phyloP scores from a whole-genome alignment of 2,888 invertebrate genomes.

The Clunio marinus region DNA sequence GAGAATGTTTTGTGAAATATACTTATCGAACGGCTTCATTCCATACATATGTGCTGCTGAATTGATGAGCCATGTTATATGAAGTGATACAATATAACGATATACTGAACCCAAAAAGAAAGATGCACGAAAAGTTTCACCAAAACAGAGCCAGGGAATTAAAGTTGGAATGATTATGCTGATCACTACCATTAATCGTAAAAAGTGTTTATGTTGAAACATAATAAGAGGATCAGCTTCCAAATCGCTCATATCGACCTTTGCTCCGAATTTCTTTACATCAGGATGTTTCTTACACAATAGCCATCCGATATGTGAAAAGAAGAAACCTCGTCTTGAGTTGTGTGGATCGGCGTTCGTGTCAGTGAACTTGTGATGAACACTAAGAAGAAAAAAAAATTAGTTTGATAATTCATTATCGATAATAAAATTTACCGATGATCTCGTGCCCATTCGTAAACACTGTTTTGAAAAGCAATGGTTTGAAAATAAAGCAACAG shows the following conservation, averaged over 20 bases:
- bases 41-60: conserved; percentile 26
- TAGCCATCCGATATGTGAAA: conserved; percentile 33
- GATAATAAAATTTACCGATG: conserved; percentile 2
- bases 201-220: conserved; percentile 14
- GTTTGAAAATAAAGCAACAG: conserved; percentile 77
- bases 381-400: background rate
- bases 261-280: conserved; percentile 21
- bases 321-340: conserved; percentile 29
- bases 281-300: conserved; percentile 32
- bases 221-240: conserved; percentile 20
- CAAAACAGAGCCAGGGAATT: background rate
- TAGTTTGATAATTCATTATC: background rate
- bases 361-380: conserved; percentile 31
- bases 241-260: conserved; percentile 24
- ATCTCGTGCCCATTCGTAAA: conserved; percentile 42
- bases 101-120: background rate
- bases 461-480: conserved; percentile 80
- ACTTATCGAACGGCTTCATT: conserved; percentile 27
- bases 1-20: conserved; percentile 39
- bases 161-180: background rate
- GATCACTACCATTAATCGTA: background rate
- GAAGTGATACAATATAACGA: background rate
- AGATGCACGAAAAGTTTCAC: background rate
- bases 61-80: conserved; percentile 34
- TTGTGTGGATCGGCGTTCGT: conserved; percentile 36